A percentile compares a stretch with the other conserved stretches of the same genome.
Evolutionary conservation across 2,113 vertebrate genomes (phyloP).

Genomic region (Pygoscelis adeliae): DNA sequence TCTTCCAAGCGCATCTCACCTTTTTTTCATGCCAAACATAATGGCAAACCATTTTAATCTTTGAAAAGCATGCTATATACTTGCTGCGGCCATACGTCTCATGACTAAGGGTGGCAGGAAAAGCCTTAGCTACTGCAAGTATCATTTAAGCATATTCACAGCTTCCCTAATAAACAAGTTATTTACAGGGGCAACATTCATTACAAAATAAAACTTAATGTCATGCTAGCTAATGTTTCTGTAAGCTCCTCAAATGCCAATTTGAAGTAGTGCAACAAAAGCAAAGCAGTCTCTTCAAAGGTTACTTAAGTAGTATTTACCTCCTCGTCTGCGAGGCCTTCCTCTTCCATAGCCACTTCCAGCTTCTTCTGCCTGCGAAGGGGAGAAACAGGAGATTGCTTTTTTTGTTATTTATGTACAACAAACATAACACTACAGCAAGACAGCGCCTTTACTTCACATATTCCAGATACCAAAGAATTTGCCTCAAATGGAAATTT

Average conservation of each 20-base stretch:
- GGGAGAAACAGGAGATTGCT: not conserved
- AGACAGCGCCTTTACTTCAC: not conserved
- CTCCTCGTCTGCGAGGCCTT: slow-evolving; percentile 94
- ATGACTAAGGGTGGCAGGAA: not conserved
- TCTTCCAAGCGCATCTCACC: not conserved
- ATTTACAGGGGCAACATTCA: not conserved
- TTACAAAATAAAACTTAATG: not conserved
- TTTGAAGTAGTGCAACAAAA: not conserved
- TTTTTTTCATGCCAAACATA: not conserved
- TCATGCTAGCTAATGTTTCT: not conserved
- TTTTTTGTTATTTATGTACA: not conserved
- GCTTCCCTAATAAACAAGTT: not conserved
- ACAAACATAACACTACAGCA: not conserved
- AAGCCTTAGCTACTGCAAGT: not conserved
- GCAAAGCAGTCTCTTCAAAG: not conserved
- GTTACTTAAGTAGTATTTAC: slow-evolving; percentile 67
- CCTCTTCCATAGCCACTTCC: slow-evolving; percentile 97
- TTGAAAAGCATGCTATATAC: not conserved
- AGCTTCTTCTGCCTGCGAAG: slow-evolving; percentile 94
- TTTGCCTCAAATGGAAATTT: not conserved
- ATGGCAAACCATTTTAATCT: not conserved
- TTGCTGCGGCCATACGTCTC: not conserved
- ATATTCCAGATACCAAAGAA: not conserved
- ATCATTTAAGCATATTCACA: not conserved
- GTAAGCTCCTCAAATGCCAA: not conserved